Evolutionary conservation across 2,113 vertebrate genomes (phyloP).

Genomic region (Rhea pennata): DNA sequence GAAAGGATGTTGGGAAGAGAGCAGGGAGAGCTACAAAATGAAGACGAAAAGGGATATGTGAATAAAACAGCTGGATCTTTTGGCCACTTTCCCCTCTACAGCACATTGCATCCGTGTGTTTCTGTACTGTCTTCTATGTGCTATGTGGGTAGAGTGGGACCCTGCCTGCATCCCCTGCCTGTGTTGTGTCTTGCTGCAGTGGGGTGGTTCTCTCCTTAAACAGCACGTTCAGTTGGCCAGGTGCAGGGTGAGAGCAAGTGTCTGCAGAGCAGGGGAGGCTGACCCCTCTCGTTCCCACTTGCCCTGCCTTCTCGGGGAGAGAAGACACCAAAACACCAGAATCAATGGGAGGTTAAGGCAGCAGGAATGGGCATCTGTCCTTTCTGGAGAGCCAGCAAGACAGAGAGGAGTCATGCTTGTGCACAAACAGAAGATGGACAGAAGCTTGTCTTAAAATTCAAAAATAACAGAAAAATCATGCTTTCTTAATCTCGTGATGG

Average conservation of each 20-base stretch:
- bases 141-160: rapidly evolving
- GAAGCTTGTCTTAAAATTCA: neutral
- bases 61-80: rapidly evolving
- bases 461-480: neutral
- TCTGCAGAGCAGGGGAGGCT: neutral
- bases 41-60: rapidly evolving
- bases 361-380: too few relatives aligned
- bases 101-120: neutral
- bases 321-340: too few relatives aligned
- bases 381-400: too few relatives aligned
- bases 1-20: neutral
- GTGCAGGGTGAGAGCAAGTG: neutral
- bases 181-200: neutral
- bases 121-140: rapidly evolving
- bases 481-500: too few relatives aligned
- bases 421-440: too few relatives aligned
- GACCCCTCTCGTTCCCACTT: too few relatives aligned
- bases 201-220: rapidly evolving
- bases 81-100: neutral
- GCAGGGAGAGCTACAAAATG: neutral
- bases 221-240: rapidly evolving
- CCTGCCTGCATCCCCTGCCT: neutral
- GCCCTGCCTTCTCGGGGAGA: too few relatives aligned
- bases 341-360: too few relatives aligned
- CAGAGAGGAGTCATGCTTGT: too few relatives aligned